These are phyloP conservation scores for Acleris literana DNA, from an alignment of 2,888 invertebrate genomes.

Conservation along the genomic window DNA sequence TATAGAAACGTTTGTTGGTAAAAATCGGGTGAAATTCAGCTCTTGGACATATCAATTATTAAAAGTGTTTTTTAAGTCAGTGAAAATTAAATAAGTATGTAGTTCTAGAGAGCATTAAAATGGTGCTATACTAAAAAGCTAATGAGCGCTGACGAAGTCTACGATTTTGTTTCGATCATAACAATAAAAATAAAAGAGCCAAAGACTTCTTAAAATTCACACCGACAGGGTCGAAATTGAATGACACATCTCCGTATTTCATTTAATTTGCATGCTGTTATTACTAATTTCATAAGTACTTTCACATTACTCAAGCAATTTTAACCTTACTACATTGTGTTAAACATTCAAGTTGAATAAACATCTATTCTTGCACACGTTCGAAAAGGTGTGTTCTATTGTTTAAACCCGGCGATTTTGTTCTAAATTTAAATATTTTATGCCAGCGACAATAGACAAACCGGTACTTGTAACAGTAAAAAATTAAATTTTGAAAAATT, in stretches of 20 bases:
- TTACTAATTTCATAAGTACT: constrained; percentile 57
- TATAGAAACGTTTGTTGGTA: no score
- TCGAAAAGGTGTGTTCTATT: constrained; percentile 67
- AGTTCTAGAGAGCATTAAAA: no score
- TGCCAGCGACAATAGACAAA: constrained; percentile 79
- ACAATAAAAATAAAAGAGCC: constrained; percentile 2
- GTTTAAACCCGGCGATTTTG: constrained; percentile 78
- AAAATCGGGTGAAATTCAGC: no score
- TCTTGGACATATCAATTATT: no score
- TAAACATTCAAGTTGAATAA: constrained; percentile 41
- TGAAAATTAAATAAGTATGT: no score
- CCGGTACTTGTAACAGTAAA: constrained; percentile 82
- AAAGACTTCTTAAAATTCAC: constrained; percentile 16
- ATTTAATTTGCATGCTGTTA: constrained; percentile 51
- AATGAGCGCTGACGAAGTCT: no score
- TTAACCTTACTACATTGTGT: rapidly evolving
- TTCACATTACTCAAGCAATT: constrained; percentile 34
- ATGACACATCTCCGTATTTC: constrained; percentile 32
- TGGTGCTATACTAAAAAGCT: no score
- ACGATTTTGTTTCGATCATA: no score
- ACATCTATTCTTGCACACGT: constrained; percentile 26
- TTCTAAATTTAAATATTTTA: constrained; percentile 81
- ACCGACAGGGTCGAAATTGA: constrained; percentile 19
- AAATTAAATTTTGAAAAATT: constrained; percentile 82
- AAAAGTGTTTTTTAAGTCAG: no score